phyloP scores from a whole-genome alignment of 2,888 invertebrate genomes.

The Thymelicus lineola region DNA sequence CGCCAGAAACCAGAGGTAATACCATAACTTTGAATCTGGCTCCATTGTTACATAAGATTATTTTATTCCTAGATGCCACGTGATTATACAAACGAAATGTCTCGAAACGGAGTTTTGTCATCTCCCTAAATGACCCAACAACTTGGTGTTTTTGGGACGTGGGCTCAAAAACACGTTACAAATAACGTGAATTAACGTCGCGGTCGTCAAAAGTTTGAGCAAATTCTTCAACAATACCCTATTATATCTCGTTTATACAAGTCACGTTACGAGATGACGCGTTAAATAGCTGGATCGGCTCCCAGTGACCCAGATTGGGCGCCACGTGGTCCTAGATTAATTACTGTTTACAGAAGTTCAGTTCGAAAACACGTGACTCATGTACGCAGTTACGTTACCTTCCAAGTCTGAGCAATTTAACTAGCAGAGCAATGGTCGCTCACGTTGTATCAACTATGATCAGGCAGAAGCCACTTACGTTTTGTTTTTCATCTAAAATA shows the following conservation, averaged over 20 bases:
- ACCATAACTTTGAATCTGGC: slow-evolving; percentile 7
- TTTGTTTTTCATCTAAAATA: no score
- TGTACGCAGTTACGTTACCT: not conserved
- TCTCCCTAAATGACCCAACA: no score
- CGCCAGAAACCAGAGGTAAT: no score
- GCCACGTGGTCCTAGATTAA: slow-evolving; percentile 8
- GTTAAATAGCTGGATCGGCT: slow-evolving; percentile 19
- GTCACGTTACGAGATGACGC: not conserved
- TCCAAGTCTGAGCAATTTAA: not conserved
- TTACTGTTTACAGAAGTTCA: slow-evolving; percentile 3
- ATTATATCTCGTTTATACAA: not conserved
- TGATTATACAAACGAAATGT: not conserved
- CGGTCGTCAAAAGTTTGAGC: no score
- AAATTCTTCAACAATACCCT: no score
- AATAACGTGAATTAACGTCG: no score
- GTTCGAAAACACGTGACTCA: slow-evolving; percentile 11
- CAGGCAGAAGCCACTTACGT: no score
- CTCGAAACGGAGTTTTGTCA: no score
- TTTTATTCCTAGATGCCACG: slow-evolving; percentile 39
- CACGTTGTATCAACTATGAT: not conserved
- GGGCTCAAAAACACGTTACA: no score
- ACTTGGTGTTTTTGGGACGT: no score
- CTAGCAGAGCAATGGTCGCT: not conserved
- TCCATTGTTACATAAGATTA: slow-evolving; percentile 46
- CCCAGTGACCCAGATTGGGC: slow-evolving; percentile 10